These are phyloP conservation scores for Platyrinchus mystaceus DNA, from an alignment of 2,797 vertebrate species.

Conservation along the genomic window DNA sequence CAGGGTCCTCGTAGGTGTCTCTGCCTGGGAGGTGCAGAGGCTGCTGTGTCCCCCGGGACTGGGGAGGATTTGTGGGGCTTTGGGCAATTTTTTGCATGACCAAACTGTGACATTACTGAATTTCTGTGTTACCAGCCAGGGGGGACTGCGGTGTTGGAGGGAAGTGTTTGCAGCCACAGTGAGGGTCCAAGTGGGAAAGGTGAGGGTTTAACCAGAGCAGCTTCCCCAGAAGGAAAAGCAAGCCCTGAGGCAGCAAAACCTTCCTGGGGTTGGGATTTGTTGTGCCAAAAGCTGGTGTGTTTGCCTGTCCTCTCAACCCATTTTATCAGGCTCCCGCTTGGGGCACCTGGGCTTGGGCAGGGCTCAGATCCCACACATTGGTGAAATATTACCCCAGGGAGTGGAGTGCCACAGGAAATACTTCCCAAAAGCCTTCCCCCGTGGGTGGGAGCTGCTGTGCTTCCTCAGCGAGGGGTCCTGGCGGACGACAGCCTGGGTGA, in stretches of 20 bases:
- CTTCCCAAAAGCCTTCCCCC: not conserved
- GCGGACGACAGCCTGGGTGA: not conserved
- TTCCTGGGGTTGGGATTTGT: accelerated
- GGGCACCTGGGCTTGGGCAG: not conserved
- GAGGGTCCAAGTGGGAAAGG: not conserved
- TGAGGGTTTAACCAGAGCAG: not conserved
- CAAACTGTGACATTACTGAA: accelerated
- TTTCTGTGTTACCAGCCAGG: accelerated
- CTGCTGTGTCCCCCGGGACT: accelerated
- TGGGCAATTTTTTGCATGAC: not conserved
- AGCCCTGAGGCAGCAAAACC: not conserved
- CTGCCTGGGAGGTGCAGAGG: not conserved
- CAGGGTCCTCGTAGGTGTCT: not conserved
- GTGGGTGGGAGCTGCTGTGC: not conserved
- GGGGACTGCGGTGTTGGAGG: accelerated
- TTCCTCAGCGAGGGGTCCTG: accelerated
- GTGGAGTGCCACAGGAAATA: not conserved
- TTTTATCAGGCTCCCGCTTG: not conserved
- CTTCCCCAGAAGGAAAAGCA: not conserved
- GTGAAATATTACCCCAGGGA: not conserved
- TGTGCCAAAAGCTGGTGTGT: not conserved
- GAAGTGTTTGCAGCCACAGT: accelerated
- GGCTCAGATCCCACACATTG: not conserved
- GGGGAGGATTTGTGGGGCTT: not conserved
- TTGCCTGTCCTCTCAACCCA: accelerated